phyloP scores from a whole-genome alignment of 2,888 invertebrate species.

The Scrobipalpa atriplicella region DNA sequence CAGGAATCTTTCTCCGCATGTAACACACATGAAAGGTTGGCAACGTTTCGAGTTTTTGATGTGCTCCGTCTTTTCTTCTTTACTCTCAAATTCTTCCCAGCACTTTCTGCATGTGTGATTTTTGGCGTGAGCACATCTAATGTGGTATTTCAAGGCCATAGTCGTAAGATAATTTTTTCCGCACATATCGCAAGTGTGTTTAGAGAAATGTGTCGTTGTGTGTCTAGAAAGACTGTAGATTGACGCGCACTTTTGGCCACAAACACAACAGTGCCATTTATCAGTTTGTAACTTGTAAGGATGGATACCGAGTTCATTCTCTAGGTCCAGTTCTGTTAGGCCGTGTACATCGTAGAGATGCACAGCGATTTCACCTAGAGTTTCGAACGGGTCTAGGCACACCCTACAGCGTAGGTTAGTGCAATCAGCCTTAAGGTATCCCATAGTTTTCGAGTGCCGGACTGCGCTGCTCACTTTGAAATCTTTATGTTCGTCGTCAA shows the following conservation, averaged over 20 bases:
- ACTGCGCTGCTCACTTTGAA: slow-evolving; percentile 65
- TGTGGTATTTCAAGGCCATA: slow-evolving; percentile 66
- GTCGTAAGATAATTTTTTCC: slow-evolving; percentile 62
- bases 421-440: slow-evolving; percentile 68
- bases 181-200: slow-evolving; percentile 68
- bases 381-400: slow-evolving; percentile 51
- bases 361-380: slow-evolving; percentile 52
- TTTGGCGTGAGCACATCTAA: slow-evolving; percentile 58
- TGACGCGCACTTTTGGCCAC: slow-evolving; percentile 58
- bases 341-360: slow-evolving; percentile 59
- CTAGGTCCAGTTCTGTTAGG: slow-evolving; percentile 49
- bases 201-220: slow-evolving; percentile 63
- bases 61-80: slow-evolving; percentile 58
- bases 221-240: slow-evolving; percentile 64
- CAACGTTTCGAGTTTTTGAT: slow-evolving; percentile 55
- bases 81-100: slow-evolving; percentile 59
- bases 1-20: slow-evolving; percentile 65
- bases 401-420: slow-evolving; percentile 60
- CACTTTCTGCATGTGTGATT: slow-evolving; percentile 64
- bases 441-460: slow-evolving; percentile 58
- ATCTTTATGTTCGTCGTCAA: slow-evolving; percentile 60
- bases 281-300: slow-evolving; percentile 63
- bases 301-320: slow-evolving; percentile 61
- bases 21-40: slow-evolving; percentile 60
- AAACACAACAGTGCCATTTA: slow-evolving; percentile 60